Conservation (phyloP, 2,888 invertebrate genomes). For the Drosophila mettleri region DNA sequence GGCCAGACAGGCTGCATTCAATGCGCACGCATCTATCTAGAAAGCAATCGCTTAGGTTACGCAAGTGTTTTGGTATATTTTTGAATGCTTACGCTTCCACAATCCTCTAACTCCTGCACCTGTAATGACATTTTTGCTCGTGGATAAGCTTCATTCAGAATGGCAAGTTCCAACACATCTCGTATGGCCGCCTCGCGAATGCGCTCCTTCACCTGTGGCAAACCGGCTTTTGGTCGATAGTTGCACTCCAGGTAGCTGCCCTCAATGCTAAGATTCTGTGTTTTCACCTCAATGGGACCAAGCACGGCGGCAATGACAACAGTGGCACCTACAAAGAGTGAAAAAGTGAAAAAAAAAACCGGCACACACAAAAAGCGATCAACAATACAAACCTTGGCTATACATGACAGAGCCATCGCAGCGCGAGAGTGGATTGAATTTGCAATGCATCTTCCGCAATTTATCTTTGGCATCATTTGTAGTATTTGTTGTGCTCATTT, state of each 20-base stretch:
- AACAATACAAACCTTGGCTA: slow-evolving; percentile 88
- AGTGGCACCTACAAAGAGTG: slow-evolving; percentile 88
- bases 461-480: slow-evolving; percentile 38
- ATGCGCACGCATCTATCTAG: slow-evolving; percentile 90
- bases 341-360: slow-evolving; percentile 8
- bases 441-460: slow-evolving; percentile 87
- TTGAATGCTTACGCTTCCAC: slow-evolving; percentile 88
- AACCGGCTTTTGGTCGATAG: slow-evolving; percentile 91
- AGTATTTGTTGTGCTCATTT: slow-evolving; percentile 37
- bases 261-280: slow-evolving; percentile 91
- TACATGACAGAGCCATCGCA: slow-evolving; percentile 92
- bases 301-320: slow-evolving; percentile 91
- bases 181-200: slow-evolving; percentile 90
- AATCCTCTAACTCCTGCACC: slow-evolving; percentile 94
- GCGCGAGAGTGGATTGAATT: slow-evolving; percentile 90
- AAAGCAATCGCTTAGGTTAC: slow-evolving; percentile 15
- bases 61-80: too few relatives aligned
- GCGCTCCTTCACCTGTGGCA: slow-evolving; percentile 89
- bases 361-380: slow-evolving; percentile 2
- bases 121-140: slow-evolving; percentile 91
- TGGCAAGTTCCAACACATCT: slow-evolving; percentile 91
- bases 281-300: slow-evolving; percentile 93
- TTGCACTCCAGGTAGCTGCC: slow-evolving; percentile 91
- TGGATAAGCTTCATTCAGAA: slow-evolving; percentile 91
- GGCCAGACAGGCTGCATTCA: slow-evolving; percentile 94